Evolutionary conservation across 2,113 vertebrate genomes (phyloP).

Genomic region (Pluvialis apricaria): DNA sequence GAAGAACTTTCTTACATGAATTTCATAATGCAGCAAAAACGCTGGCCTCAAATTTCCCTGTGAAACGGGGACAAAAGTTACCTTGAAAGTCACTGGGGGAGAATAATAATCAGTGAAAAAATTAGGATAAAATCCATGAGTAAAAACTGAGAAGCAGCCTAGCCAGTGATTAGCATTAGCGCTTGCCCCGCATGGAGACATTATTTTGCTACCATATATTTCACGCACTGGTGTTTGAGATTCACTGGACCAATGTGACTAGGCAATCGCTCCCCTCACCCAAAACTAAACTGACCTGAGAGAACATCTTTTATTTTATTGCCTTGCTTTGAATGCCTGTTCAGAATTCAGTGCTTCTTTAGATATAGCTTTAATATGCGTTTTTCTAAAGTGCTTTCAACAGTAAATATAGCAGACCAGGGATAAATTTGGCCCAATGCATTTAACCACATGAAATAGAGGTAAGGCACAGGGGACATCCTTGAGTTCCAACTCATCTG

Average conservation of each 20-base stretch:
- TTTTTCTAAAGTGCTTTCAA: slow-evolving; percentile 33
- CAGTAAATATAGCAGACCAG: slow-evolving; percentile 20
- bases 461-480: background rate
- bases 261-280: background rate
- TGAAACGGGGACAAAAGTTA: background rate
- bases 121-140: background rate
- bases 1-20: background rate
- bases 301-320: slow-evolving; percentile 33
- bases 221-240: background rate
- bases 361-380: slow-evolving; percentile 5
- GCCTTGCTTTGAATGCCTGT: background rate
- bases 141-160: background rate
- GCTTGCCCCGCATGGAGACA: background rate
- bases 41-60: background rate
- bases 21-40: background rate
- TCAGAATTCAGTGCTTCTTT: slow-evolving; percentile 33
- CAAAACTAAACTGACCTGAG: slow-evolving; percentile 54
- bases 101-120: background rate
- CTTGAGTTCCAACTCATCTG: slow-evolving; percentile 24
- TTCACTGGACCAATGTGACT: background rate
- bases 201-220: slow-evolving; percentile 13
- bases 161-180: background rate
- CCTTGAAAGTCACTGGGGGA: background rate
- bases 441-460: background rate
- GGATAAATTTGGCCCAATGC: slow-evolving; percentile 42